Evolutionary conservation across 2,888 invertebrate species (phyloP).

Genomic region (Trichopria drosophilae): DNA sequence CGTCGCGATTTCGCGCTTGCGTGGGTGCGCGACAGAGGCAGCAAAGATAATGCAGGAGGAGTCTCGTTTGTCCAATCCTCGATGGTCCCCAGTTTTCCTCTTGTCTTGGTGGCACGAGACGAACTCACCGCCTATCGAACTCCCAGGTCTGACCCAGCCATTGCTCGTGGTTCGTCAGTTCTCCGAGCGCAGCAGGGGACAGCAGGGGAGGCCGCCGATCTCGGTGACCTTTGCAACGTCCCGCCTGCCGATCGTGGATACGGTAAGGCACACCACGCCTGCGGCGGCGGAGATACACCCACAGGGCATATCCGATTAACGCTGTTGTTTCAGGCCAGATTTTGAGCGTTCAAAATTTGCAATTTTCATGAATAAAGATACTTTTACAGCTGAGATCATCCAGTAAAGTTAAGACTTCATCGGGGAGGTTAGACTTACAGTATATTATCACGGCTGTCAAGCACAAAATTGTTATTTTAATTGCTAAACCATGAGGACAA

Average conservation of each 20-base stretch:
- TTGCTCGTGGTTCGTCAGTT: slow-evolving; percentile 24
- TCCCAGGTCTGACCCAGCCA: slow-evolving; percentile 17
- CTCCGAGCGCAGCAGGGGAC: slow-evolving; percentile 20
- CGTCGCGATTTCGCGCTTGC: no score
- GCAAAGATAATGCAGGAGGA: slow-evolving; percentile 54
- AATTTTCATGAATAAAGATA: no score
- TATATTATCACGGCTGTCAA: no score
- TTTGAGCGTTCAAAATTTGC: no score
- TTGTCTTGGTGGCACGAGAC: slow-evolving; percentile 21
- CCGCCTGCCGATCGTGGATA: slow-evolving; percentile 32
- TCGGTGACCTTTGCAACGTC: slow-evolving; percentile 36
- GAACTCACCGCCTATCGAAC: slow-evolving; percentile 2
- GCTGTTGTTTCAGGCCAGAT: no score
- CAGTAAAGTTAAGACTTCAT: no score
- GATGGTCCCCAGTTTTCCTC: slow-evolving; percentile 42
- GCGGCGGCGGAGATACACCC: no score
- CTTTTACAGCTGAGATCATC: no score
- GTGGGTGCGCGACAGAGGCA: slow-evolving; percentile 58
- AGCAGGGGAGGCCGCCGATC: slow-evolving; percentile 21
- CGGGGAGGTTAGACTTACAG: no score
- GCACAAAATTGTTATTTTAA: no score
- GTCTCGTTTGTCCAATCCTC: slow-evolving; percentile 56
- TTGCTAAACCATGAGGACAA: no score
- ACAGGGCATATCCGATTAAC: no score
- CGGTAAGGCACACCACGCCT: slow-evolving; percentile 36